phyloP scores from a whole-genome alignment of 2,888 invertebrate genomes.

The Balanococcus diminutus region DNA sequence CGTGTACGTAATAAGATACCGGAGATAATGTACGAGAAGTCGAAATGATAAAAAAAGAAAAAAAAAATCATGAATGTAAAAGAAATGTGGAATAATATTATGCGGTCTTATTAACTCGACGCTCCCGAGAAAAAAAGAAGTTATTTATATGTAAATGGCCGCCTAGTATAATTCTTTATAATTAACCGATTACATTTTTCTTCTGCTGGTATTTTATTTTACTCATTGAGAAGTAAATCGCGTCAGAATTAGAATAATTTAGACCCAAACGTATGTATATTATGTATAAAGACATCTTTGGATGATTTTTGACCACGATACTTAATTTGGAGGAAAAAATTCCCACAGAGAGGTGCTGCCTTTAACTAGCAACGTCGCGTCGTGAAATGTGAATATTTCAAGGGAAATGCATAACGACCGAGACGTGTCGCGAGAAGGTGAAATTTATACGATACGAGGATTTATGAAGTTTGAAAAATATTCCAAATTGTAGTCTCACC shows the following conservation, averaged over 20 bases:
- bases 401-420: background rate
- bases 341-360: background rate
- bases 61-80: background rate
- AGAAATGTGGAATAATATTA: constrained; percentile 26
- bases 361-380: background rate
- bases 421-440: background rate
- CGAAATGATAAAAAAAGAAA: background rate
- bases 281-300: background rate
- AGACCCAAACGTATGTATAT: too few species aligned
- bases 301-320: background rate
- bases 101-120: constrained; percentile 29
- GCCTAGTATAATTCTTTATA: background rate
- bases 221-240: background rate
- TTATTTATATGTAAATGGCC: constrained; percentile 41
- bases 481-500: background rate
- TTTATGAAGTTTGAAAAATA: constrained; percentile 4
- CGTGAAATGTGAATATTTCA: background rate
- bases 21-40: background rate
- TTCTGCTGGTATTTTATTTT: background rate
- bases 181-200: constrained; percentile 15
- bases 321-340: background rate
- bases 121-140: background rate
- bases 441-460: background rate
- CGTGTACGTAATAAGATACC: constrained; percentile 31
- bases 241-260: background rate